Percentiles rank a stretch among this genome's conserved stretches.
phyloP scores from a whole-genome alignment of 2,888 invertebrate genomes.

The Xiphydria camelus region DNA sequence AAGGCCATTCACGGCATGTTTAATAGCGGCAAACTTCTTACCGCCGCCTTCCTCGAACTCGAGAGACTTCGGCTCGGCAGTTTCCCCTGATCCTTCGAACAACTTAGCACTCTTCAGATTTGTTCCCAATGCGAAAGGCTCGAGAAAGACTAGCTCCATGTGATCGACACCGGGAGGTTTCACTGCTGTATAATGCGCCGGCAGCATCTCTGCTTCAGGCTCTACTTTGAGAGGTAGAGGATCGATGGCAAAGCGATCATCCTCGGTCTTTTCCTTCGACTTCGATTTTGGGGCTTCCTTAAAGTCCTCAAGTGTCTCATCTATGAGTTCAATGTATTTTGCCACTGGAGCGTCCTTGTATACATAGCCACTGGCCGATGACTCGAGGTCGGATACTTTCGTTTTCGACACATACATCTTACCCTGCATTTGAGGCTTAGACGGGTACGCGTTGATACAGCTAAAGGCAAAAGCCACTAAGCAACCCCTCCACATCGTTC shows the following conservation, averaged over 20 bases:
- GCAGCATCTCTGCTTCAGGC: slow-evolving; percentile 55
- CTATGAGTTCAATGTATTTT: slow-evolving; percentile 48
- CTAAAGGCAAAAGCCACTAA: slow-evolving; percentile 15
- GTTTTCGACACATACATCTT: slow-evolving; percentile 64
- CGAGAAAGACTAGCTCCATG: slow-evolving; percentile 38
- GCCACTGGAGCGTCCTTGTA: slow-evolving; percentile 21
- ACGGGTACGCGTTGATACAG: slow-evolving; percentile 18
- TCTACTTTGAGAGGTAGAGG: slow-evolving; percentile 44
- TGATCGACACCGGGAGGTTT: slow-evolving; percentile 52
- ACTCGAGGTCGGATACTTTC: slow-evolving; percentile 64
- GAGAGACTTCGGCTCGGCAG: slow-evolving; percentile 15
- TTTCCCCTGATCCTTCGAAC: slow-evolving; percentile 43
- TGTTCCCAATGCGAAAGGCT: slow-evolving; percentile 8
- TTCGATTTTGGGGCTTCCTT: slow-evolving; percentile 38
- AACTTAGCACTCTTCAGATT: slow-evolving; percentile 9
- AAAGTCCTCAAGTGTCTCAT: slow-evolving; percentile 30
- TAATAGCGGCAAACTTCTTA: slow-evolving; percentile 59
- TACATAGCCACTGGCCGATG: slow-evolving; percentile 63
- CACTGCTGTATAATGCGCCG: slow-evolving; percentile 45
- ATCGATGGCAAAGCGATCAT: slow-evolving; percentile 28
- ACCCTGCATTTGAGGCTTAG: slow-evolving; percentile 24
- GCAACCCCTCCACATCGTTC: slow-evolving; percentile 10
- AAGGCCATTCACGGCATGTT: slow-evolving; percentile 62
- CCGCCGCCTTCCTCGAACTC: slow-evolving; percentile 57
- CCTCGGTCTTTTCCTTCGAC: slow-evolving; percentile 21